Conservation (phyloP, 2,797 vertebrate genomes). For the Periparus ater region DNA sequence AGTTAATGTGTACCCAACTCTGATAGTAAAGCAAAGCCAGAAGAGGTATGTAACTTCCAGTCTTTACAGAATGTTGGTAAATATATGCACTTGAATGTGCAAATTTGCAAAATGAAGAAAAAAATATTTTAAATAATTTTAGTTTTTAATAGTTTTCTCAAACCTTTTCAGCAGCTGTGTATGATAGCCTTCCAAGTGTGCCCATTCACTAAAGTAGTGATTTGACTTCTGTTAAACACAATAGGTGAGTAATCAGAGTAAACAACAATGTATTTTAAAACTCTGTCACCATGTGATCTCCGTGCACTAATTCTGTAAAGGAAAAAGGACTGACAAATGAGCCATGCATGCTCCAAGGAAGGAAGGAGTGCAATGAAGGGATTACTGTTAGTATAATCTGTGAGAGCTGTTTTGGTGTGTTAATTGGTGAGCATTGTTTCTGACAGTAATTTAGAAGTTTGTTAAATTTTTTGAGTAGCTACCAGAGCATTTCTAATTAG, state of each 20-base stretch:
- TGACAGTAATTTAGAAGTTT: neutral
- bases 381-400: neutral
- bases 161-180: neutral
- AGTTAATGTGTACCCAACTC: neutral
- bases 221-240: neutral
- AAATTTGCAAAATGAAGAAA: neutral
- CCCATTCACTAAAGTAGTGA: neutral
- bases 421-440: neutral
- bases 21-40: neutral
- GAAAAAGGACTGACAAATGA: neutral
- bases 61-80: neutral
- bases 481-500: neutral
- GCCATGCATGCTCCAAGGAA: accelerated
- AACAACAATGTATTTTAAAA: neutral
- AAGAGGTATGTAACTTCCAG: neutral
- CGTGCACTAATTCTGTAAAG: neutral
- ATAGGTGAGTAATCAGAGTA: neutral
- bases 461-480: neutral
- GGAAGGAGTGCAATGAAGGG: neutral
- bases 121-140: neutral
- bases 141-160: neutral
- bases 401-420: neutral
- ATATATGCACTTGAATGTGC: neutral
- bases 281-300: neutral
- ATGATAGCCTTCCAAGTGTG: neutral